These are phyloP conservation scores for Halocynthia roretzi DNA, from an alignment of 23 tunicate species.

Conservation along the genomic window DNA sequence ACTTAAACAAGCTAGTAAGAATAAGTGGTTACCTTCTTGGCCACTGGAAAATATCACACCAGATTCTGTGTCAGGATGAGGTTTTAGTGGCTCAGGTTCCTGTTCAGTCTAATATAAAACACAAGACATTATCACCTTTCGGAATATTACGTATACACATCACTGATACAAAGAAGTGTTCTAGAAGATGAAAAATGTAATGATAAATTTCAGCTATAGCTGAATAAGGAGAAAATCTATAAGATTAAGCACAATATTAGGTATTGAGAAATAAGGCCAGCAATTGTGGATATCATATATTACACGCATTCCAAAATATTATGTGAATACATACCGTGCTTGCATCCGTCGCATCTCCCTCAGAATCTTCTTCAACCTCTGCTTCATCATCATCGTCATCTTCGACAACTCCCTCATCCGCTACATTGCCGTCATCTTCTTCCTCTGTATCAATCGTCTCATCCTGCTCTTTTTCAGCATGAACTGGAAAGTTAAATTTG, in stretches of 20 bases:
- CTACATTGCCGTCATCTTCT: constrained; percentile 29
- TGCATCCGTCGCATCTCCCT: background rate
- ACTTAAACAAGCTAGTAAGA: no score
- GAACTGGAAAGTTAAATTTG: background rate
- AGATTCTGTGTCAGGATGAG: constrained; percentile 77
- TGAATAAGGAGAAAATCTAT: no score
- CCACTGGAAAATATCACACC: constrained; percentile 62
- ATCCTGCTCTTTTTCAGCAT: constrained; percentile 52
- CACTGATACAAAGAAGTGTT: no score
- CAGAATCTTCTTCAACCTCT: constrained; percentile 20
- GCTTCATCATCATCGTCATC: constrained; percentile 60
- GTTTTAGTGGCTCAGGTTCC: constrained; percentile 45
- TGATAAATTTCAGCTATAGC: no score
- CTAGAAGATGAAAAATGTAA: no score
- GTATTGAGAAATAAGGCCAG: no score
- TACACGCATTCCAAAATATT: background rate
- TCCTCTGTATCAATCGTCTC: constrained; percentile 32
- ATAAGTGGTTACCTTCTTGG: constrained; percentile 42
- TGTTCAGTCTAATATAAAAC: constrained; percentile 5
- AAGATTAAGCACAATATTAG: no score
- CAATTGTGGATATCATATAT: background rate
- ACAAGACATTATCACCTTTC: background rate
- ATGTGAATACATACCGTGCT: background rate
- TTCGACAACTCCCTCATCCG: constrained; percentile 44
- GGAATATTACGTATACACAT: no score